Percentiles rank a stretch among this genome's conserved stretches.
These are phyloP conservation scores for Sinocyclocheilus anshuiensis DNA, from an alignment of 2,113 vertebrate genomes.

Conservation along the genomic window DNA sequence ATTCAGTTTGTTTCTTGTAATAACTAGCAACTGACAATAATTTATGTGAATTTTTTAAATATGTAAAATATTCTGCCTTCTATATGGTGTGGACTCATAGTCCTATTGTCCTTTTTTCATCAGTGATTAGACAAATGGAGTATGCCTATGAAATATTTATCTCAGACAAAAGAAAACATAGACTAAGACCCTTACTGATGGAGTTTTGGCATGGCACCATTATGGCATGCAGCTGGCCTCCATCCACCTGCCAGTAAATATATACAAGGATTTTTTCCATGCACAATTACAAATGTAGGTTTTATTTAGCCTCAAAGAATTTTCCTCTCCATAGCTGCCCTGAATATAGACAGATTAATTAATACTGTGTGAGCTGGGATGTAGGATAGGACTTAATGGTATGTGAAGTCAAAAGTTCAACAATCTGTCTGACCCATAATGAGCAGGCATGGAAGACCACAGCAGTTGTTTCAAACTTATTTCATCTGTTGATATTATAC, in stretches of 20 bases:
- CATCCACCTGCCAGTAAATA: slow-evolving; percentile 65
- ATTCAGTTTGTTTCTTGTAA: not conserved
- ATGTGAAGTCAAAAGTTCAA: slow-evolving; percentile 20
- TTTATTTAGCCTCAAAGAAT: slow-evolving; percentile 75
- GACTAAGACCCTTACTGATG: not conserved
- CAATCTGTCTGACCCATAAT: not conserved
- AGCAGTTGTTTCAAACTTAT: not conserved
- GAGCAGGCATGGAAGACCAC: not conserved
- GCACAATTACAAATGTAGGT: slow-evolving; percentile 55
- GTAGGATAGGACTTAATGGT: not conserved
- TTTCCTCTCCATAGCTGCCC: slow-evolving; percentile 70
- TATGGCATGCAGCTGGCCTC: slow-evolving; percentile 23
- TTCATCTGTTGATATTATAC: slow-evolving; percentile 9
- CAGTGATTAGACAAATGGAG: not conserved
- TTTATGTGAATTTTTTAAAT: not conserved
- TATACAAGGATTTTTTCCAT: slow-evolving; percentile 75
- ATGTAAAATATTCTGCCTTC: not conserved
- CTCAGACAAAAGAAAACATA: not conserved
- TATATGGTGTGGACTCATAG: not conserved
- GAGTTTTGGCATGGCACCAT: slow-evolving; percentile 49
- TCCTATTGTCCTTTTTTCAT: not conserved
- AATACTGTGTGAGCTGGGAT: slow-evolving; percentile 54
- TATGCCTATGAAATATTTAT: not conserved
- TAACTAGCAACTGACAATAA: not conserved
- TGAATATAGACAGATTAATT: slow-evolving; percentile 65